Percentiles rank a stretch among this genome's conserved stretches.
phyloP scores from a whole-genome alignment of 2,113 vertebrate genomes.

The Falco punctatus region DNA sequence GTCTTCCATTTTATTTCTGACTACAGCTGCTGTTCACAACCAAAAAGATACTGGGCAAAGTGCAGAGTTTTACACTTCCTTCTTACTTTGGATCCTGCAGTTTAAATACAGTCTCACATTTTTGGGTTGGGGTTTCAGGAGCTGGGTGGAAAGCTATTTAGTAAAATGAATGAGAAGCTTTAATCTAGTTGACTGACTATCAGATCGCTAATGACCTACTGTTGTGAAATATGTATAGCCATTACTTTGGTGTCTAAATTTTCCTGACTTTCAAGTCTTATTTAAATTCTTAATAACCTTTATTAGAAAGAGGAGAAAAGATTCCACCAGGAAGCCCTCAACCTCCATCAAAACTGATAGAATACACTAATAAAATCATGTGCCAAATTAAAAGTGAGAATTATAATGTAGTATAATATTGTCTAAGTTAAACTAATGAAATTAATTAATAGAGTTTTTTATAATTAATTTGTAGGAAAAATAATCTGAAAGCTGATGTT shows the following conservation, averaged over 20 bases:
- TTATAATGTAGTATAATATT: background rate
- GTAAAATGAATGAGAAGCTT: slow-evolving; percentile 17
- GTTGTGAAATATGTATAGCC: slow-evolving; percentile 32
- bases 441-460: slow-evolving; percentile 34
- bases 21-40: background rate
- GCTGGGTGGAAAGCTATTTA: background rate
- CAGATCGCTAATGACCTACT: slow-evolving; percentile 28
- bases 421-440: background rate
- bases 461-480: slow-evolving; percentile 45
- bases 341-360: slow-evolving; percentile 38
- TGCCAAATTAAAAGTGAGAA: slow-evolving; percentile 37
- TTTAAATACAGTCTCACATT: background rate
- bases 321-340: slow-evolving; percentile 38
- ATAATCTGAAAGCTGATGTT: background rate
- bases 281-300: slow-evolving; percentile 69
- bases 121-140: background rate
- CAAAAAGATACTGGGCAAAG: background rate
- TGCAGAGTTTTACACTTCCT: background rate
- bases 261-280: slow-evolving; percentile 63
- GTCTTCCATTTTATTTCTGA: background rate
- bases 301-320: slow-evolving; percentile 44
- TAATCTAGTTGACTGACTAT: slow-evolving; percentile 1
- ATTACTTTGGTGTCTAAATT: slow-evolving; percentile 59
- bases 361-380: slow-evolving; percentile 57
- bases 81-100: background rate